Base-by-base conservation (phyloP, 1,140 invertebrate species). In the Brachionus sp. region DNA sequence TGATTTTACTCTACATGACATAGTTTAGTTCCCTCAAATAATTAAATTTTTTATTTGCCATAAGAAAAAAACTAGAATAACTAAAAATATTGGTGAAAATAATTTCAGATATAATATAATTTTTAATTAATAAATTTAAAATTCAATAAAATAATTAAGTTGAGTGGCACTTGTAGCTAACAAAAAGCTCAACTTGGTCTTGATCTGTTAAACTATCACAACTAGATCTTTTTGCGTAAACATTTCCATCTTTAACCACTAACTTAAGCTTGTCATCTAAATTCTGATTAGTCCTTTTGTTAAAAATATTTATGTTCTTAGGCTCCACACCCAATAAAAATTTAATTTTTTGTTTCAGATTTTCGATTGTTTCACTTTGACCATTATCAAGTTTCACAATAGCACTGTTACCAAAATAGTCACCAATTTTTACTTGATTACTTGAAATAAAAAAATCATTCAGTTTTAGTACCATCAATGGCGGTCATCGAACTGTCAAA, bases 351-450 rank as follows among this genome's bases (percentile, higher is more conserved):
- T 75, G n/a, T 75, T 75, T 75, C n/a, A 75, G 44, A 46, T 46
- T 75, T 75, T 75, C 70, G 1, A 75, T 46, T 33, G 39, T 75
- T 46, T 75, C 39, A 10, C 44, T 50, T 13, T 42, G n/a, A 75
- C 12, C 70, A 5, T 10, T 12, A 25, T 75, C 25, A 23, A 75
- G 44, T 46, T 7, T 12, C 6, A 75, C 13, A 0, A 10, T 6
- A 37, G 19, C 16, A n/a, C n/a, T 75, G 39, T 75, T 75, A n/a
- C 70, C 70, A 46, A 75, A 75, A 29, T 46, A 75, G 44, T 75
- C 70, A n/a, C 44, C 25, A 5, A 75, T 44, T 23, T 23, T 39
- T 10, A 75, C 19, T 29, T 75, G 25, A 23, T 75, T 33, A n/a
- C 70, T 75, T 46, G 0, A 33, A 46, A 75, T 33, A 1, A 25